Base-by-base conservation (phyloP, 2,888 invertebrate genomes). In the Pelosia muscerda region DNA sequence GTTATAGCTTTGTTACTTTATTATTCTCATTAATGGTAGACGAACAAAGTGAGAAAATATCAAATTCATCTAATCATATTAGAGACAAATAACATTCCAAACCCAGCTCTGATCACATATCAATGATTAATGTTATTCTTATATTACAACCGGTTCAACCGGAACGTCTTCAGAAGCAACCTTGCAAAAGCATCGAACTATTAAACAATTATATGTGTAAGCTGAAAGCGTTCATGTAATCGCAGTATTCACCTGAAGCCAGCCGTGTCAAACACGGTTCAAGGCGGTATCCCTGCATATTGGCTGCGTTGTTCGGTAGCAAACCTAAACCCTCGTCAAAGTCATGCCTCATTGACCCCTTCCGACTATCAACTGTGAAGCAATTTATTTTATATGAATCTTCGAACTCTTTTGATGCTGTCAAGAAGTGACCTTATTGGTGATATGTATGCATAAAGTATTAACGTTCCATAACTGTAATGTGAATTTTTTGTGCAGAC, bases 381-480 rank as follows among this genome's bases (percentile, higher is more conserved):
- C 91, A 91, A 94, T 94, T 93, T 93, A 93, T 92, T 92, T 92
- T 92, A 91, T 93, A 93, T 92, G 92, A 93, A 93, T 92, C 91
- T 90, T 89, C 87, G 85, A 88, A 82, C 84, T 86, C 86, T 86
- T 87, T 88, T 90, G 89, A 87, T 82, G 88, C 89, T 90, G 91
- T 92, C 92, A 90, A 87, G 86, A 88, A 86, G 84, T 86, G 87
- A 86, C 83, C 84, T 87, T 89, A 87, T 88, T 86, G 86, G 75
- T 79, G 78, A 82, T 81, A 82, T 70, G 77, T 73, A 67, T 73
- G 68, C 71, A 65, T 55, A 63, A 71, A 57, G 72, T 65, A 73
- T 78, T 78, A 75, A 71, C 66, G 71, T 69, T 67, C 68, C 68
- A 68, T 67, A 56, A 53, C 61, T n/a, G 19, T 68, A 34, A 68